Percentiles rank a stretch among this genome's conserved stretches.
Conservation (phyloP, 2,113 vertebrate genomes). For the Cavia porcellus region DNA sequence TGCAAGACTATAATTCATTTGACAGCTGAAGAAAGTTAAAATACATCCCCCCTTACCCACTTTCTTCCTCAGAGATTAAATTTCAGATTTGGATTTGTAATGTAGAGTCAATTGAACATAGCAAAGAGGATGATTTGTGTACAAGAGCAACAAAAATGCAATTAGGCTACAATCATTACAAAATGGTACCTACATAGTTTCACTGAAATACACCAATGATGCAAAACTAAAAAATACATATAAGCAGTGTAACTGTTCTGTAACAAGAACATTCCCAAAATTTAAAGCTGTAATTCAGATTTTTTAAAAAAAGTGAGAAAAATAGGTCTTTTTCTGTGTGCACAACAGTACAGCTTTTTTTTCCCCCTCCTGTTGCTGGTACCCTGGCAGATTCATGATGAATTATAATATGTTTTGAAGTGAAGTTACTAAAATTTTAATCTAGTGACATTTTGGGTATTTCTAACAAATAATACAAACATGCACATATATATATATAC, state of each 20-base stretch:
- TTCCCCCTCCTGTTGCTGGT: neutral
- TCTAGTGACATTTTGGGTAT: constrained; percentile 11
- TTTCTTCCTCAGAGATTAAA: constrained; percentile 73
- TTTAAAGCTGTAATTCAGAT: neutral
- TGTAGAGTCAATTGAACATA: constrained; percentile 86
- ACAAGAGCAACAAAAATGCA: constrained; percentile 79
- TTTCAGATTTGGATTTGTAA: constrained; percentile 67
- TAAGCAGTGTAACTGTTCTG: neutral
- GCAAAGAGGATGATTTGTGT: constrained; percentile 89
- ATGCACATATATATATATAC: neutral
- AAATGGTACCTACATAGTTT: constrained; percentile 81
- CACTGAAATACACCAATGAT: constrained; percentile 80
- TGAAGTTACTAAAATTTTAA: constrained; percentile 33
- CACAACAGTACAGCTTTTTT: neutral
- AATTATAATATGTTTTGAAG: neutral
- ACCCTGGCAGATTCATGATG: neutral
- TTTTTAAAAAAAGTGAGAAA: neutral
- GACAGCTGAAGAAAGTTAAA: constrained; percentile 33
- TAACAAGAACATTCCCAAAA: neutral
- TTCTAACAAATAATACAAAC: neutral
- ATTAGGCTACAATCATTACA: constrained; percentile 76
- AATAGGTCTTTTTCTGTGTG: neutral
- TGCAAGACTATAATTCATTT: constrained; percentile 55
- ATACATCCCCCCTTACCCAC: neutral
- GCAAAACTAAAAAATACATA: constrained; percentile 80